Base-by-base conservation (phyloP, 2,797 vertebrate genomes). In the Sitta carolinensis region DNA sequence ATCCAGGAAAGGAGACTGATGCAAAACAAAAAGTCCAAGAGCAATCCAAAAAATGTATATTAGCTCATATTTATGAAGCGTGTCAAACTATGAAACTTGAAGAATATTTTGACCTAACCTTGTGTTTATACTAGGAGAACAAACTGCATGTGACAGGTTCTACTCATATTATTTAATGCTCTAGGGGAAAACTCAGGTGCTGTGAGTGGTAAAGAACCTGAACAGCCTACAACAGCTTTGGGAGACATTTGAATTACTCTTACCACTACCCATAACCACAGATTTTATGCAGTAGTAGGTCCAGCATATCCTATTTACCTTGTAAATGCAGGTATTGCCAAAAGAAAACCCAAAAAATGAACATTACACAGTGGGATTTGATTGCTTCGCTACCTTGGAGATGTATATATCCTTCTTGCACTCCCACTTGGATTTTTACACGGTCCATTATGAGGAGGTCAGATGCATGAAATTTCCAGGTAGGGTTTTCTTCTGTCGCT, bases 101-200 rank as follows among this genome's bases (percentile, higher is more conserved):
- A 95, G 81, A 93, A 89, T 73, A 76, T 76, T 92, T 89, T 84
- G 82, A 91, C 72, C 79, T 95, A 81, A 89, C 89, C 89, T 92
- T 92, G 58, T 16, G 48, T 83, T 86, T 62, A 40, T 43, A 50
- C 43, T 26, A 10, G 61, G 59, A 89, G 66, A 92, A 63, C 62
- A 91, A 96, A 96, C 92, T 38, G 15, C 36, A 83, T 91, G 62
- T 94, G 95, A 95, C 89, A 93, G 72, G 67, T 80, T 91, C 72
- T 91, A 92, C 86, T 89, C n/a, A 30, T 62, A 62, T 55, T 80
- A 76, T 89, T 87, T 85, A 80, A 62, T 45, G 87, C 90, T 83
- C 11, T 34, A 85, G 90, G 87, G 68, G 40, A 73, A 94, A 95
- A 80, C 43, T 93, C 36, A 58, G 72, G 67, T 83, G 62, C n/a